Evolutionary conservation across 2,113 vertebrate genomes (phyloP), one percentile per base, ranked within the genome.

Genomic region (Bettongia penicillata): DNA sequence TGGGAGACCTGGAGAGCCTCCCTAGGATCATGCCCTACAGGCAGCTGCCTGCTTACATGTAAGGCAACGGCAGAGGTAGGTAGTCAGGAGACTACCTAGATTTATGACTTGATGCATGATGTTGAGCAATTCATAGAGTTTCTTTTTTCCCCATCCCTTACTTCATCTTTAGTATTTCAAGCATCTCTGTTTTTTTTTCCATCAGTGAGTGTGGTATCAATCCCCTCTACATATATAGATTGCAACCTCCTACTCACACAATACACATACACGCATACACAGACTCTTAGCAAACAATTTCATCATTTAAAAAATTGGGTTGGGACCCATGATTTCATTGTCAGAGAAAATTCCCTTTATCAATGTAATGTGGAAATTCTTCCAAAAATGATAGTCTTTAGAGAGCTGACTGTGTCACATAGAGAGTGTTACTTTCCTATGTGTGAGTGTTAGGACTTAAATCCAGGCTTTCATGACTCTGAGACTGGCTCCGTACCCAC

Each of bases 51-150:
- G 16, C 22, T 48, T 77, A 90, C 68, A 51, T 51, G 9, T 24
- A 43, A 43, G 22, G 53, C 19, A 31, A 28, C 90, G 26, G 53
- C 6, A 28, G 16, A 31, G 53, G 9, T 5, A 90, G 68, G 53
- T 48, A 61, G 48, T 57, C 12, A 19, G 91, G 28, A 95, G 43
- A 31, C 22, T 3, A 19, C 0, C 14, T 50, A 50, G 3, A 6
- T 0, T 26, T 57, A 24, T 28, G 50, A 9, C 0, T 0, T 84
- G 14, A 2, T 3, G 0, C 49, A 51, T 53, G 12, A 57, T 52
- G n/a, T 50, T 26, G 37, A 77, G 68, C 24, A 57, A 43, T 61
- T 51, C 92, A 48, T 22, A 26, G 37, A 49, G 19, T 11, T 0
- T 1, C 14, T 26, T 47, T 55, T 93, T 77, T 90, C 52, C 51